Evolutionary conservation across 2,797 vertebrate species (phyloP), one percentile per base, ranked within the genome.

Genomic region (Silurus lanzhouensis): DNA sequence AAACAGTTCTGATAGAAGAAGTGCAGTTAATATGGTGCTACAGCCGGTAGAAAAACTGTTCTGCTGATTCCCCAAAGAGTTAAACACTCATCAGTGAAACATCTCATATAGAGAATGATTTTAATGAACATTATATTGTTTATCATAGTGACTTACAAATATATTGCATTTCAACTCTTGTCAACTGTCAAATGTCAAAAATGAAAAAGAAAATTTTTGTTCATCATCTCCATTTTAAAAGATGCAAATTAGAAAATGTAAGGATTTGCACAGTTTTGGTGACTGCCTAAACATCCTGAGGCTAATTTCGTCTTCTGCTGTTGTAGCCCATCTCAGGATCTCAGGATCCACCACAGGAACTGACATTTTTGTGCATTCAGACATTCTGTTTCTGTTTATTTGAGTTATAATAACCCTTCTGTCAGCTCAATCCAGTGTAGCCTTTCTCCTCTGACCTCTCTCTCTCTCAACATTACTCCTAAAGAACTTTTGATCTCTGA

Each of bases 31-130:
- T 14, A 61, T 6, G 52, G 5, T 25, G 25, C 10, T 64, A 71
- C 19, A 61, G 76, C 64, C 48, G 17, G 48, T 81, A 38, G 27
- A 17, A 79, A 77, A 68, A 77, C 61, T 66, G 44, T 7, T 81
- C 25, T 81, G 17, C 46, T 52, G 61, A 19, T 66, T 81, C 46
- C 46, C 79, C 17, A 55, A 10, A 67, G 79, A 81, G 27, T 52
- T 67, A 27, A 66, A 20, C 20, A 27, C 2, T 60, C 27, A 52
- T 31, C 25, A 19, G 8, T 27, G 17, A 25, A 13, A 20, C 22
- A 71, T 82, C 66, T 66, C 22, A 27, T 44, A 46, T 44, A 72
- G n/a, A 15, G 20, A 14, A 8, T 86, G n/a, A 5, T 25, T 52
- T 55, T 22, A 66, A 10, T 81, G 17, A 31, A 58, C 71, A 78